Base-by-base conservation (phyloP, 2,888 invertebrate species). In the Ophion slaviceki region DNA sequence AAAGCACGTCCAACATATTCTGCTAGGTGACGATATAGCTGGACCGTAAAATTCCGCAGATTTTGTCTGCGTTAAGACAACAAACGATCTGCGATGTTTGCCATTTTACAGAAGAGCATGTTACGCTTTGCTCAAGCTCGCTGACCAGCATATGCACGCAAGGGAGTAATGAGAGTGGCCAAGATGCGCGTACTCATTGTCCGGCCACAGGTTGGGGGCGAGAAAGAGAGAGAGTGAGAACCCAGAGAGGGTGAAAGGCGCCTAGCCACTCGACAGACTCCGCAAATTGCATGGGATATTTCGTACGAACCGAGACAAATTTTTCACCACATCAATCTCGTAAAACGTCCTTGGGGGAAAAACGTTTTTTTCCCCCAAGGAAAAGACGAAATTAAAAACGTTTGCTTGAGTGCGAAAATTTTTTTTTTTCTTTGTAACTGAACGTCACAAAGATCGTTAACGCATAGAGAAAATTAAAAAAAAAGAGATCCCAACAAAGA, bases 211-310 rank as follows among this genome's bases (percentile, higher is more conserved):
- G 80, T 72, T 32, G 32, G 71, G 70, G 80, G 76, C 32, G 66
- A 61, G 59, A 36, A 72, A 76, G 36, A 66, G 70, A 20, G 24
- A 40, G 32, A 5, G 53, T 4, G 1, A 53, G 4, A 53, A 53
- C 14, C 53, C 5, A 14, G 53, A 14, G 24, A 36, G 68, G 64
- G 62, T 47, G 17, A 84, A 66, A 71, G 87, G 88, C 90, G 91
- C 90, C 92, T 90, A 91, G 91, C 89, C 86, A 88, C 88, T 91
- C 88, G 87, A 86, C 90, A 91, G 92, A 91, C 91, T 74, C 8
- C 20, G 24, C 14, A 40, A 10, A 45, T 17, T 20, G 47, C n/a
- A 62, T 62, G 40, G 59, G 45, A 74, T 28, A 74, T 74, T 62
- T 47, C 45, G 45, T 74, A 45, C 28, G 45, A 74, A 40, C 3